Conservation (phyloP, 2,888 invertebrate species). For the Microchrysa polita region DNA sequence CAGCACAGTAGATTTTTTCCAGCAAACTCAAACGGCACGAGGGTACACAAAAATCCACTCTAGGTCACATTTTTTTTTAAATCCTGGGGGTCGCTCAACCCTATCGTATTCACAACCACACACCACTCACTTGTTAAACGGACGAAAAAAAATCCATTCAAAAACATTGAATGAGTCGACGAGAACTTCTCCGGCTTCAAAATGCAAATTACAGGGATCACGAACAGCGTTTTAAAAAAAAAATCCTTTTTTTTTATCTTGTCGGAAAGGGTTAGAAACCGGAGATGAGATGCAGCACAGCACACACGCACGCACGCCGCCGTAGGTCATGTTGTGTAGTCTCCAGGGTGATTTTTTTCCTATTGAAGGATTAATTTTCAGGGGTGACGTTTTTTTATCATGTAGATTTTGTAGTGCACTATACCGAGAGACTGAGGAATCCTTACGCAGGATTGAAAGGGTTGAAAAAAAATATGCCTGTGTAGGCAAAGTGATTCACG, state of each 20-base stretch:
- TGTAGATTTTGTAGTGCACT: background rate
- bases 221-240: conserved; percentile 35
- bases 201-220: conserved; percentile 46
- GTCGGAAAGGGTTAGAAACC: conserved; percentile 37
- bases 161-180: conserved; percentile 26
- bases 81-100: conserved; percentile 37
- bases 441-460: conserved; percentile 21
- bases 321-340: background rate
- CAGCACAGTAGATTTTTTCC: too few species aligned
- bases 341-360: conserved; percentile 42
- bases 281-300: conserved; percentile 39
- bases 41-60: conserved; percentile 35
- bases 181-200: conserved; percentile 33
- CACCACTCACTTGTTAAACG: conserved; percentile 35
- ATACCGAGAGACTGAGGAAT: conserved; percentile 1
- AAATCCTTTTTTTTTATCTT: conserved; percentile 12
- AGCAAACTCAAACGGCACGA: conserved; percentile 22
- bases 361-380: conserved; percentile 10
- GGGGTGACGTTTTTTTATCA: conserved; percentile 41
- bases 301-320: too few species aligned
- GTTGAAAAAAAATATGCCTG: conserved; percentile 20
- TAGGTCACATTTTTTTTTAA: conserved; percentile 38
- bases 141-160: conserved; percentile 34
- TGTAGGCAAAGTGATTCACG: background rate
- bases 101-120: conserved; percentile 32